Percentiles rank a stretch among this genome's conserved stretches.
Conservation (phyloP, 2,888 invertebrate species). For the Isoperla grammatica region DNA sequence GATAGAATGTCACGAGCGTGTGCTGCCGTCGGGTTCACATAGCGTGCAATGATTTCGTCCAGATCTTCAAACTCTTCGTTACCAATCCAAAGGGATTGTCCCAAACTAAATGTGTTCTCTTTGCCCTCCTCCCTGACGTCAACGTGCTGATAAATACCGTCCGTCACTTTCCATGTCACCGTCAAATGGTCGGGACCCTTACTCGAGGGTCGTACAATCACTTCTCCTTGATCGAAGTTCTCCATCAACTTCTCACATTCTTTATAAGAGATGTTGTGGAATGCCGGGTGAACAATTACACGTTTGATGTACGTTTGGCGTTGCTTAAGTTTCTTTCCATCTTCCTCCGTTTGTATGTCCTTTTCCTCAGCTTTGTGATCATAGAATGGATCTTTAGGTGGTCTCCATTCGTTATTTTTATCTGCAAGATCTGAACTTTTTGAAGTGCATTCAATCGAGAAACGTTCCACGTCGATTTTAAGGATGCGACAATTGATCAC, state of each 20-base stretch:
- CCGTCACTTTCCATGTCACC: constrained; percentile 97
- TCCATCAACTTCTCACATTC: constrained; percentile 90
- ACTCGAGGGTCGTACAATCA: constrained; percentile 92
- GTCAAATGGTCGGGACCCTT: constrained; percentile 95
- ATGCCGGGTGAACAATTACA: constrained; percentile 95
- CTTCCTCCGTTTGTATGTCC: constrained; percentile 71
- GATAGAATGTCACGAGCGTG: constrained; percentile 84
- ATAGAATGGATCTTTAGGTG: constrained; percentile 83
- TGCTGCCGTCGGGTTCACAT: constrained; percentile 95
- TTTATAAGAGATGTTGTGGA: constrained; percentile 91
- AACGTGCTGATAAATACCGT: constrained; percentile 92
- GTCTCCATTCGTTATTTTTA: constrained; percentile 86
- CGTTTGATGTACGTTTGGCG: constrained; percentile 87
- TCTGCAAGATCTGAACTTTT: constrained; percentile 89
- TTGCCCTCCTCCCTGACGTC: constrained; percentile 95
- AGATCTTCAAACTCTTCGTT: constrained; percentile 96
- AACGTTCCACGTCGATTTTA: constrained; percentile 94
- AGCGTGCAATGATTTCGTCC: constrained; percentile 96
- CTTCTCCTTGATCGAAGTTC: constrained; percentile 93
- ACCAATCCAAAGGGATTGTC: constrained; percentile 79
- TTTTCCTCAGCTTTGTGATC: constrained; percentile 79
- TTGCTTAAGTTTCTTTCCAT: constrained; percentile 75
- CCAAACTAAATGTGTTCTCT: constrained; percentile 92
- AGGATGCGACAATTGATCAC: constrained; percentile 81
- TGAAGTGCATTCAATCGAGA: constrained; percentile 88